Evolutionary conservation across 2,113 vertebrate genomes (phyloP).

Genomic region (Nothobranchius furzeri): DNA sequence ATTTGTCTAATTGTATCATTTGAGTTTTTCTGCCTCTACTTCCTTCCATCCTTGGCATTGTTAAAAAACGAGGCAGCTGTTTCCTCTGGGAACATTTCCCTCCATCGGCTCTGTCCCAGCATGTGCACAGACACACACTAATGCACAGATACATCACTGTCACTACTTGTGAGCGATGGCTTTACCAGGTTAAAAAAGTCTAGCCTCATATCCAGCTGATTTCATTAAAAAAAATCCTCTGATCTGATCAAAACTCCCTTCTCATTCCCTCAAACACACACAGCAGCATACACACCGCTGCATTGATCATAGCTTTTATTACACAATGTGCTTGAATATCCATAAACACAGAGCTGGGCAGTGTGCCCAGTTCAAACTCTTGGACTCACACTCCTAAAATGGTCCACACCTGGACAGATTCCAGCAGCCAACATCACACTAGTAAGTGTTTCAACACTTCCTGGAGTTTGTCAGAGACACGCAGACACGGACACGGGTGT

Average conservation of each 20-base stretch:
- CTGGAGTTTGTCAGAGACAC: conserved; percentile 29
- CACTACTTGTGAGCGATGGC: too few relatives aligned
- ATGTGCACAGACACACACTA: not conserved
- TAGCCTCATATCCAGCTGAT: conserved; percentile 1
- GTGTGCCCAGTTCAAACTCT: conserved; percentile 62
- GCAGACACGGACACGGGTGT: conserved; percentile 13
- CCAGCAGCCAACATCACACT: conserved; percentile 40
- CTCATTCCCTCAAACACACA: conserved; percentile 13
- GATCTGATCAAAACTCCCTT: conserved; percentile 5
- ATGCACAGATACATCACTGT: not conserved
- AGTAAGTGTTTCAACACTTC: conserved; percentile 47
- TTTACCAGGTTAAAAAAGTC: not conserved
- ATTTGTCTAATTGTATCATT: too few relatives aligned
- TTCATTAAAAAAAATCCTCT: conserved; percentile 5
- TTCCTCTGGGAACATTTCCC: too few relatives aligned
- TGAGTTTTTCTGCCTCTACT: too few relatives aligned
- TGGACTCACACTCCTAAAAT: conserved; percentile 66
- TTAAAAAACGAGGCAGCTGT: too few relatives aligned
- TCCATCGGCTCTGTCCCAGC: too few relatives aligned
- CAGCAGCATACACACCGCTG: conserved; percentile 5
- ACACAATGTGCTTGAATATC: conserved; percentile 42
- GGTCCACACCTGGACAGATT: conserved; percentile 52
- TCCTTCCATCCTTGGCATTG: too few relatives aligned
- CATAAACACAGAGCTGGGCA: conserved; percentile 65
- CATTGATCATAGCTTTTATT: conserved; percentile 58